phyloP scores from a whole-genome alignment of 2,797 vertebrate species.

The Paedocypris micromegethes region DNA sequence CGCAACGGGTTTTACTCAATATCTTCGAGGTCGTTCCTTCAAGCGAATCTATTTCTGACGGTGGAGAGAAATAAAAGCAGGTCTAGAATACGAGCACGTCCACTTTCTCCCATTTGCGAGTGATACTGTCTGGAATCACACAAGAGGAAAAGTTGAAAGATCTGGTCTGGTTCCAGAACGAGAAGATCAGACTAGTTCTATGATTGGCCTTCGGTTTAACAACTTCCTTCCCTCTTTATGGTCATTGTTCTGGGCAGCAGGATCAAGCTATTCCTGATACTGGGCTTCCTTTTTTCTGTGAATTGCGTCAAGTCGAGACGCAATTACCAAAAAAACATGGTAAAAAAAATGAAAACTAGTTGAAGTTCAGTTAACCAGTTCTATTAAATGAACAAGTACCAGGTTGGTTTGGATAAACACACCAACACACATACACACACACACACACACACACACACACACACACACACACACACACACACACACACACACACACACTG shows the following conservation, averaged over 20 bases:
- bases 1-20: too few species aligned
- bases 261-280: conserved; percentile 65
- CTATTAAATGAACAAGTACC: background rate
- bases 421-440: too few species aligned
- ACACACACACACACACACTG: too few species aligned
- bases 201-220: conserved; percentile 62
- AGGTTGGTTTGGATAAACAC: too few species aligned
- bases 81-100: too few species aligned
- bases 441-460: too few species aligned
- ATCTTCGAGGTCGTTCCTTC: too few species aligned
- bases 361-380: background rate
- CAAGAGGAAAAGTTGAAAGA: conserved; percentile 38
- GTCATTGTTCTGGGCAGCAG: conserved; percentile 62
- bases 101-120: too few species aligned
- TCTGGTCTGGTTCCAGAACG: conserved; percentile 47
- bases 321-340: background rate
- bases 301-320: too few species aligned
- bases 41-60: too few species aligned
- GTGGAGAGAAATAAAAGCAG: too few species aligned
- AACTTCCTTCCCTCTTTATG: conserved; percentile 66
- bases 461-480: too few species aligned
- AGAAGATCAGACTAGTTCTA: conserved; percentile 47
- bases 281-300: conserved; percentile 32
- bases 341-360: background rate
- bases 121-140: conserved; percentile 1